phyloP scores from a whole-genome alignment of 2,113 vertebrate species.

The human region GRCh38 chr6:48375001-48375500 shows the following conservation, averaged over 20 bases:
- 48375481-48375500: not conserved
- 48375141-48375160: not conserved
- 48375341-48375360: not conserved
- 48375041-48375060: not conserved
- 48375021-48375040: too few relatives aligned
- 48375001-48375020: too few relatives aligned
- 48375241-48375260: too few relatives aligned
- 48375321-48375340: not conserved
- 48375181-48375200: not conserved
- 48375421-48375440: not conserved
- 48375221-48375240: not conserved
- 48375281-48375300: not conserved
- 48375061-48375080: not conserved
- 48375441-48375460: not conserved
- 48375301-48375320: not conserved
- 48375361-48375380: not conserved
- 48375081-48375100: not conserved
- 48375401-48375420: not conserved
- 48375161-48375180: not conserved
- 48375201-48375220: not conserved
- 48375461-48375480: not conserved
- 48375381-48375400: not conserved
- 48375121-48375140: not conserved
- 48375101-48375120: not conserved
- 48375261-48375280: not conserved